Evolutionary conservation across 2,888 invertebrate genomes (phyloP).

Genomic region (Palloptera scutellata): DNA sequence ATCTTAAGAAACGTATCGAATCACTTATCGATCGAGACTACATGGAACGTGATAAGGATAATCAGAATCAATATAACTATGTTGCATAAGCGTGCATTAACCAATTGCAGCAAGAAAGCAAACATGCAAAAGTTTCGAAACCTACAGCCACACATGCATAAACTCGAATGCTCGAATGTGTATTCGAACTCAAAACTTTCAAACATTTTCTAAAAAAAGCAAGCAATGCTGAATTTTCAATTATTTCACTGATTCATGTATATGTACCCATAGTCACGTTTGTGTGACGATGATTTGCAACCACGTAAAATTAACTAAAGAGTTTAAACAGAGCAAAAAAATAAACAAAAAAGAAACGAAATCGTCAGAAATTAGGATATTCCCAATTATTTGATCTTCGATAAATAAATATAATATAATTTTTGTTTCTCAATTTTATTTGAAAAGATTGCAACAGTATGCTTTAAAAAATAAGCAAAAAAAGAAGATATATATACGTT

Average conservation of each 20-base stretch:
- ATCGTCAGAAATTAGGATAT: conserved; percentile 25
- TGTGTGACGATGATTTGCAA: conserved; percentile 33
- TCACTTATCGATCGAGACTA: conserved; percentile 99
- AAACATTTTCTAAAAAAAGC: conserved; percentile 24
- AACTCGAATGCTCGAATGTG: too few species aligned
- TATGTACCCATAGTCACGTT: conserved; percentile 10
- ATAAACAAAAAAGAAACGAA: conserved; percentile 10
- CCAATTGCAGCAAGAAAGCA: too few species aligned
- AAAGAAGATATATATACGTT: conserved; percentile 1
- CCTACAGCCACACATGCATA: too few species aligned
- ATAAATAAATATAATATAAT: conserved; percentile 30
- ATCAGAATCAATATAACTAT: conserved; percentile 98
- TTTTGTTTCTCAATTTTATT: neutral
- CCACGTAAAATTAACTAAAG: conserved; percentile 37
- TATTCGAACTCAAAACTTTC: conserved; percentile 31
- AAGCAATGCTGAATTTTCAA: conserved; percentile 19
- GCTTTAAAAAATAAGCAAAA: conserved; percentile 18
- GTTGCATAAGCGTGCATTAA: conserved; percentile 78
- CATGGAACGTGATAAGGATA: conserved; percentile 98
- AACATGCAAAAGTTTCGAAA: too few species aligned
- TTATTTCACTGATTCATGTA: conserved; percentile 18
- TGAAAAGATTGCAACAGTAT: too few species aligned
- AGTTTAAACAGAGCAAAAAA: conserved; percentile 21
- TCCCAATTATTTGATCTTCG: neutral
- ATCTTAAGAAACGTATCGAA: conserved; percentile 98